phyloP scores from a whole-genome alignment of 2,113 vertebrate genomes.

The Galemys pyrenaicus region DNA sequence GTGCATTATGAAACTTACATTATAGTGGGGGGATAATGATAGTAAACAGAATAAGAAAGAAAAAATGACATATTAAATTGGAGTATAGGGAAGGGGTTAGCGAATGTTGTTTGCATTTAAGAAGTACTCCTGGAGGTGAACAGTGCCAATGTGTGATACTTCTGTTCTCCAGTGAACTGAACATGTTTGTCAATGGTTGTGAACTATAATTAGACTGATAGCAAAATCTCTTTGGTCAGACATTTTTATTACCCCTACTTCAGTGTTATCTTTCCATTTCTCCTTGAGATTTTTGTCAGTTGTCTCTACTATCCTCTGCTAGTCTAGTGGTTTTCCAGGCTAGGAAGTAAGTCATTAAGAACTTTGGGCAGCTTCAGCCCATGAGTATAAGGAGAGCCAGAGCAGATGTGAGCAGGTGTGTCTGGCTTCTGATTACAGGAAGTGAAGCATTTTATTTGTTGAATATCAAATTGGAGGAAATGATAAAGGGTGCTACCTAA shows the following conservation, averaged over 20 bases:
- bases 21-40: background rate
- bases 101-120: background rate
- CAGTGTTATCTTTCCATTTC: background rate
- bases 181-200: background rate
- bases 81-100: background rate
- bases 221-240: background rate
- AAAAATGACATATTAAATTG: background rate
- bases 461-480: constrained; percentile 57
- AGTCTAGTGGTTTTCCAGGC: background rate
- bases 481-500: constrained; percentile 6
- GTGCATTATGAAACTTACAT: background rate
- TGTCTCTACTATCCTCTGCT: background rate
- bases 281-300: background rate
- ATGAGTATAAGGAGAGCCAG: background rate
- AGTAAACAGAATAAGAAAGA: background rate
- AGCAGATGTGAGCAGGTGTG: background rate
- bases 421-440: constrained; percentile 40
- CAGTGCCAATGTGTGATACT: background rate
- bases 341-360: background rate
- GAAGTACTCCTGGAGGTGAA: background rate
- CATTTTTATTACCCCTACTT: constrained; percentile 27
- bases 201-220: background rate
- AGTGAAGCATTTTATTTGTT: constrained; percentile 43
- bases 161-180: background rate
- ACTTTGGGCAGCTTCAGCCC: background rate